These are phyloP conservation scores for Laticauda colubrina DNA, from an alignment of 2,113 vertebrate genomes.

Conservation along the genomic window DNA sequence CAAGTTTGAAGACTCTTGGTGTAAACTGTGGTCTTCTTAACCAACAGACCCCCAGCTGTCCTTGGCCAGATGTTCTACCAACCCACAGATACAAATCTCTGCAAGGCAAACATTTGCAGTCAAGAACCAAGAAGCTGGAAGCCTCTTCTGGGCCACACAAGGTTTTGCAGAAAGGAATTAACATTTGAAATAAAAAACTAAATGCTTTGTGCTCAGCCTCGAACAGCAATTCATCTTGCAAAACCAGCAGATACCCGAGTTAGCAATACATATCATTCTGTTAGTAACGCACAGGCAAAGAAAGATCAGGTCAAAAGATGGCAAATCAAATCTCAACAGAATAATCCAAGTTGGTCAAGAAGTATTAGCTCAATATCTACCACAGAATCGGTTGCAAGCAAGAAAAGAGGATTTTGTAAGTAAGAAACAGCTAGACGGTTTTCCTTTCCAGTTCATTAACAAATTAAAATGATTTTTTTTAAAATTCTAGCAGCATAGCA, in stretches of 20 bases:
- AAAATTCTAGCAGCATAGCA: not conserved
- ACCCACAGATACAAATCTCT: not conserved
- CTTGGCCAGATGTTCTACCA: not conserved
- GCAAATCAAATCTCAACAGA: not conserved
- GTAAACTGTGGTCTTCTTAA: not conserved
- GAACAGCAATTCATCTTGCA: not conserved
- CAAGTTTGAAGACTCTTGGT: too few species aligned
- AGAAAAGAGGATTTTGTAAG: not conserved
- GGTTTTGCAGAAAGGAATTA: not conserved
- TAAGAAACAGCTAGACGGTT: not conserved
- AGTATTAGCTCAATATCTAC: not conserved
- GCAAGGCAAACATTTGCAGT: not conserved
- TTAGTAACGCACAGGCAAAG: not conserved
- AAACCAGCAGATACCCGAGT: not conserved
- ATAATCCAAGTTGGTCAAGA: not conserved
- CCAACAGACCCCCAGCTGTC: conserved; percentile 10
- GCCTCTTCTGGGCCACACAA: conserved; percentile 12
- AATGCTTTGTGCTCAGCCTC: not conserved
- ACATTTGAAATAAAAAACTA: not conserved
- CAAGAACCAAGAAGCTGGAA: not conserved
- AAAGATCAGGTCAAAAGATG: not conserved
- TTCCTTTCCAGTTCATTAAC: not conserved
- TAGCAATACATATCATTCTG: not conserved
- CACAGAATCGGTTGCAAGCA: not conserved
- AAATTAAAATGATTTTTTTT: not conserved